Evolutionary conservation across 2,888 invertebrate genomes (phyloP).

Genomic region (Sarcophaga carnaria): DNA sequence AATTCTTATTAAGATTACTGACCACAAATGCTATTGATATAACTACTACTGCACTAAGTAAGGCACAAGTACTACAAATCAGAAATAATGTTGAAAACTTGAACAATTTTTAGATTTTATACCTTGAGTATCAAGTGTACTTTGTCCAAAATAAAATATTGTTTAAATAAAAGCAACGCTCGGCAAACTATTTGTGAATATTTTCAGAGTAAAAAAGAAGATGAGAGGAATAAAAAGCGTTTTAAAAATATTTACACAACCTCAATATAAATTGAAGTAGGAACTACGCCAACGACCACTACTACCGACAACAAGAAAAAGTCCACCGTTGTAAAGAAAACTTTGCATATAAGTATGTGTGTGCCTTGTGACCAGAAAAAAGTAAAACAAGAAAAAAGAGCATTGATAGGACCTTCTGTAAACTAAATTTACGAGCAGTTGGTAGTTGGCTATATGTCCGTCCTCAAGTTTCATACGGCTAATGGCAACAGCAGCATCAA

Average conservation of each 20-base stretch:
- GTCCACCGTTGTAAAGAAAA: constrained; percentile 10
- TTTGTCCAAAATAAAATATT: constrained; percentile 22
- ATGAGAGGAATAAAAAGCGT: constrained; percentile 12
- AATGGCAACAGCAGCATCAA: constrained; percentile 7
- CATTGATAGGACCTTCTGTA: constrained; percentile 37
- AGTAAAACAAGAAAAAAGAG: constrained; percentile 5
- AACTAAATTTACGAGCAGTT: neutral
- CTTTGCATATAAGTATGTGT: neutral
- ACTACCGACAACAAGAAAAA: neutral
- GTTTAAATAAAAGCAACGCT: constrained; percentile 38
- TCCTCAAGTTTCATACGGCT: neutral
- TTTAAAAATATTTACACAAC: constrained; percentile 54
- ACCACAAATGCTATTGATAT: too few relatives aligned
- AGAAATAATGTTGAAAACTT: neutral
- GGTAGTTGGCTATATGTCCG: neutral
- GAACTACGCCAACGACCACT: constrained; percentile 20
- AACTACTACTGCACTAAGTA: neutral
- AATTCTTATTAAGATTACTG: neutral
- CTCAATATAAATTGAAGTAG: constrained; percentile 43
- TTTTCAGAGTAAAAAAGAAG: constrained; percentile 16
- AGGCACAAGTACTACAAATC: neutral
- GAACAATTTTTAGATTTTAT: too few relatives aligned
- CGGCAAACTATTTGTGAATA: constrained; percentile 43
- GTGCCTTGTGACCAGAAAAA: constrained; percentile 9
- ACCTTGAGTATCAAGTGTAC: neutral